Conservation (phyloP, 30 jellyfish, hydroid and myxozoan genomes). For the Aurelia aurita region DNA sequence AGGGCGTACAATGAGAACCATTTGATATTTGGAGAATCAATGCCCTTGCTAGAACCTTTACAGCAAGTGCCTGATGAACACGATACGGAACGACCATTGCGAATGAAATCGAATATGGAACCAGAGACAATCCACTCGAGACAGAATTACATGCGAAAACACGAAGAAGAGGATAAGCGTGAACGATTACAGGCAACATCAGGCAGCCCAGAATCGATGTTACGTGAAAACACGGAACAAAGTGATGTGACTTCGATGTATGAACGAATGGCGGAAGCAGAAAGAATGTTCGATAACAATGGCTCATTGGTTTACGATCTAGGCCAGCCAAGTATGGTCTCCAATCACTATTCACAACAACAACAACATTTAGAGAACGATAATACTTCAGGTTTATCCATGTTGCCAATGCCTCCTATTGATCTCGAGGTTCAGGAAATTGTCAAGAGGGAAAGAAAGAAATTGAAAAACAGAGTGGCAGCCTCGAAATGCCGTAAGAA, state of each 20-base stretch:
- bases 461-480: slow-evolving; percentile 80
- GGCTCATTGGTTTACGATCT: slow-evolving; percentile 11
- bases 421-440: slow-evolving; percentile 88
- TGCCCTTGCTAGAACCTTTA: slow-evolving; percentile 53
- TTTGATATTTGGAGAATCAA: slow-evolving; percentile 16
- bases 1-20: background rate
- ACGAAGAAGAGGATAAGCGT: background rate
- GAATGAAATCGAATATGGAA: background rate
- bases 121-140: background rate
- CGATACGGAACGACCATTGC: slow-evolving; percentile 18
- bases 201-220: slow-evolving; percentile 36
- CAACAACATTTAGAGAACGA: slow-evolving; percentile 10
- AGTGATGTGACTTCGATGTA: slow-evolving; percentile 9
- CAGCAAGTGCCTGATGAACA: slow-evolving; percentile 73
- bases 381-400: slow-evolving; percentile 11
- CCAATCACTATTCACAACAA: slow-evolving; percentile 26
- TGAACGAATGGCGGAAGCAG: slow-evolving; percentile 36
- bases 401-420: slow-evolving; percentile 82
- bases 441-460: slow-evolving; percentile 82
- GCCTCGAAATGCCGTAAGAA: slow-evolving; percentile 88
- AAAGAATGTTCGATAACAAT: slow-evolving; percentile 34
- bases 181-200: background rate
- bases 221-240: background rate
- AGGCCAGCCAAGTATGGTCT: slow-evolving; percentile 57
- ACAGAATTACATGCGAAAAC: background rate